phyloP scores from a whole-genome alignment of 2,888 invertebrate species.

The Metallyticus violacea region DNA sequence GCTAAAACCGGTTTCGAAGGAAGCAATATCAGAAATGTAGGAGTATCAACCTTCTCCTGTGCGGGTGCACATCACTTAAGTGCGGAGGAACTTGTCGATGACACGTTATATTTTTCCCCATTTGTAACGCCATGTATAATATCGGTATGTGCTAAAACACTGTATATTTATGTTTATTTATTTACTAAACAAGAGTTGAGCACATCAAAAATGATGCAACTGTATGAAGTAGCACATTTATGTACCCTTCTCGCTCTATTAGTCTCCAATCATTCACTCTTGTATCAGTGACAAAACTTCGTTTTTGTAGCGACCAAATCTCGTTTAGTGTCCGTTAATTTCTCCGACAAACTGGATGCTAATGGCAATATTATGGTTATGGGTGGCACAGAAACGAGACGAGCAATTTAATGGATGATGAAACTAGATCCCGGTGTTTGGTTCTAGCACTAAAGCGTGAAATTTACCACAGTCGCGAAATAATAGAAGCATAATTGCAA shows the following conservation, averaged over 20 bases:
- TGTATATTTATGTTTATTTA: no score
- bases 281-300: not conserved
- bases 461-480: not conserved
- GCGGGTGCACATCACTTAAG: no score
- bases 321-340: not conserved
- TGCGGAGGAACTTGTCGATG: no score
- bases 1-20: no score
- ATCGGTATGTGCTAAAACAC: no score
- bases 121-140: no score
- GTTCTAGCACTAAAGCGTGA: not conserved
- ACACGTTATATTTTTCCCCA: no score
- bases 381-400: not conserved
- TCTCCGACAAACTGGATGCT: not conserved
- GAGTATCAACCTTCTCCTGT: no score
- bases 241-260: not conserved
- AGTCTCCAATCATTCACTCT: not conserved
- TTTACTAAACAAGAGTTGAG: no score
- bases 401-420: not conserved
- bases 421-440: not conserved
- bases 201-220: no score
- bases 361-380: not conserved
- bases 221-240: not conserved
- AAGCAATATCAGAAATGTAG: no score
- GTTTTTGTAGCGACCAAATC: not conserved
- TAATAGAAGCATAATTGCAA: not conserved